Base-by-base conservation (phyloP, 1,140 invertebrate genomes). In the Ostrea denselamellosa region DNA sequence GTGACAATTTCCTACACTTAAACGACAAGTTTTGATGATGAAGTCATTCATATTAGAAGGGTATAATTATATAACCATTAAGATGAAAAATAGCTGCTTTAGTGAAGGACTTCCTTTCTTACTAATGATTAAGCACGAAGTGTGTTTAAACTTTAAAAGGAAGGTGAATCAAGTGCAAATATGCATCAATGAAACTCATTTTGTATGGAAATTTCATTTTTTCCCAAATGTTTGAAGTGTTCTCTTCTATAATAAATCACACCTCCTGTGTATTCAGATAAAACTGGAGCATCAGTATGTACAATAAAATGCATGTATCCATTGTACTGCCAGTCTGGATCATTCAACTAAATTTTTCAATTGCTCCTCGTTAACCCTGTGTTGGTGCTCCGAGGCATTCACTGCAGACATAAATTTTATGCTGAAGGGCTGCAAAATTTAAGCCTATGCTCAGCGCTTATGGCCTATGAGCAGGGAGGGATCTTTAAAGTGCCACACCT, bases 41-140 rank as follows among this genome's bases (percentile, higher is more conserved):
- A 28, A 77, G 68, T 77, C 68, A 77, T 77, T 77, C 12, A 25
- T 28, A 25, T 34, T 34, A 9, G 4, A 77, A 28, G 25, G 68
- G 28, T 77, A 17, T 77, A 77, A 77, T 77, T 77, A 77, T 77
- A 12, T 77, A 77, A 77, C 68, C 9, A 77, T 77, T 25, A 77
- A 77, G 28, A 22, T 34, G 68, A 25, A 77, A 28, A 77, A 25
- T 77, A 77, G 68, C 68, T 25, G 25, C 12, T 77, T 10, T 8
- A 28, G 25, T 77, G 68, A 77, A 77, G 68, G 28, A 77, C 68
- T 77, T 77, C 68, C 68, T 77, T 77, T 28, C 68, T 28, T 62
- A 7, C 8, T 77, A 34, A 77, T 28, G 68, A 77, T 28, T 77
- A 77, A 77, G 25, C 9, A 62, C 14, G 8, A 25, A 77, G 68